Percentiles rank a stretch among this genome's conserved stretches.
These are phyloP conservation scores for Arge pagana DNA, from an alignment of 2,888 invertebrate species.

Conservation along the genomic window DNA sequence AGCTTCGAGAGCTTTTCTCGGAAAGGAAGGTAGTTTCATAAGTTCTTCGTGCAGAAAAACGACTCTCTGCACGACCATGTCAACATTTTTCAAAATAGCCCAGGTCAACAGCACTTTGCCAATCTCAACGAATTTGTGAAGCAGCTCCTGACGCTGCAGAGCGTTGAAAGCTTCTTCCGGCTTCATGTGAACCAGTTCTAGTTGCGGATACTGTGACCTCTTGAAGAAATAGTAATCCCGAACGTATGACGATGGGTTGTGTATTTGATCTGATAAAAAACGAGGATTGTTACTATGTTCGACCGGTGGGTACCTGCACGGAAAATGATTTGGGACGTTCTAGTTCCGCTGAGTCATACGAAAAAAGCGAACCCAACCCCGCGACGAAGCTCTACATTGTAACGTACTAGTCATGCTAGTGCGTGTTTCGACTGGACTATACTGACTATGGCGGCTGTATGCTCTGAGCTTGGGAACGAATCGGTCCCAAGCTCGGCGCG, in stretches of 20 bases:
- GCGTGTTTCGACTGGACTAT: no score
- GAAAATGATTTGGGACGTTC: no score
- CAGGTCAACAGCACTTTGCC: conserved; percentile 92
- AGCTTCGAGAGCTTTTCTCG: conserved; percentile 95
- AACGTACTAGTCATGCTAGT: no score
- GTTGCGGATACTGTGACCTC: conserved; percentile 96
- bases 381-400: no score
- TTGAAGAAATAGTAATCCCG: conserved; percentile 85
- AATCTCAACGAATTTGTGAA: conserved; percentile 94
- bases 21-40: conserved; percentile 97
- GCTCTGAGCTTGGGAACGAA: no score
- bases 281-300: neutral
- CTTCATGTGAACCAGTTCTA: conserved; percentile 91
- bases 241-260: conserved; percentile 93
- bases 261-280: conserved; percentile 81
- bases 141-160: conserved; percentile 86
- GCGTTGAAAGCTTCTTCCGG: conserved; percentile 89
- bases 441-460: no score
- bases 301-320: no score
- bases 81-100: conserved; percentile 91
- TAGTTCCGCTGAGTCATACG: no score
- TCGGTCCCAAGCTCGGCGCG: no score
- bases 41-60: conserved; percentile 98
- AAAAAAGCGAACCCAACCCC: no score
- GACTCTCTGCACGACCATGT: conserved; percentile 95